Base-by-base conservation (phyloP, 2,888 invertebrate species). In the Euzophera pinguis region DNA sequence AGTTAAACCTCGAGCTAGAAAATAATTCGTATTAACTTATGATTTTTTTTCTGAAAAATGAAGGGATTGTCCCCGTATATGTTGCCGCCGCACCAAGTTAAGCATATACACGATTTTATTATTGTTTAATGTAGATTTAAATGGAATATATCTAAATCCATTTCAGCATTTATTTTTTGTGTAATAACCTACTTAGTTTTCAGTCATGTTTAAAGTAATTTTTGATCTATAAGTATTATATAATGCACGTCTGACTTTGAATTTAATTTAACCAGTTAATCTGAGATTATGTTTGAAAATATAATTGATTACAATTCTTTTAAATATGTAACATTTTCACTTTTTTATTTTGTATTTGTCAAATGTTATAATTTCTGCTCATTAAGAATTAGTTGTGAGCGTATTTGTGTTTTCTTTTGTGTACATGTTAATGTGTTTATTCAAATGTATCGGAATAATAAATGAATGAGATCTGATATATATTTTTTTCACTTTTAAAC, bases 221-320 rank as follows among this genome's bases (percentile, higher is more conserved):
- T 35, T 35, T 6, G n/a, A 4, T 3, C 4, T n/a, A 3, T 35
- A n/a, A n/a, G n/a, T n/a, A 6, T n/a, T 12, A 38, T 7, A 38
- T 38, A 38, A 39, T 14, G 39, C 39, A 39, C 16, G 39, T 50
- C 14, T 16, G 37, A 54, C 22, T 45, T 34, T 34, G 12, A 29
- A 12, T 38, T 10, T 17, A 22, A 22, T 22, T 22, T 48, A 52
- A 52, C 50, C n/a, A n/a, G n/a, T n/a, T 50, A 56, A 53, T 53
- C 34, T 39, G 37, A 52, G 39, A 37, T 41, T 54, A 32, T 42
- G 41, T 55, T 55, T 54, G 52, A 49, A 50, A 22, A 22, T 22
- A 22, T 53, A 22, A 22, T 32, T 32, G 32, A 32, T 32, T 9
- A 32, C 32, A 32, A 8, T 32, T 32, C 32, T 32, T 32, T 32